These are phyloP conservation scores for Agrilus cyanescens DNA, from an alignment of 2,888 invertebrate genomes.

Conservation along the genomic window DNA sequence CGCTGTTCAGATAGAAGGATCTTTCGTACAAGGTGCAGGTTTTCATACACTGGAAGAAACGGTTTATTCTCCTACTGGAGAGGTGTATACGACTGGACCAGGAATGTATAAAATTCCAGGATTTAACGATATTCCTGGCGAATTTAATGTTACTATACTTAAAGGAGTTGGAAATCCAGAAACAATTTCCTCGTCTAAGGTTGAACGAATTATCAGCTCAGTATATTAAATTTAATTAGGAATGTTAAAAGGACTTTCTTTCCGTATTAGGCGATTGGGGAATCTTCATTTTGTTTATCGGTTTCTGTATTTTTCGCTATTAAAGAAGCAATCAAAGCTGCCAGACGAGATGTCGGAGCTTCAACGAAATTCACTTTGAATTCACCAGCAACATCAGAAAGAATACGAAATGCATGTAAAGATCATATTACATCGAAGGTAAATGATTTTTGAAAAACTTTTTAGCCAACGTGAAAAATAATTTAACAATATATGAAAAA, in stretches of 20 bases:
- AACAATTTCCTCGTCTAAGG: constrained; percentile 93
- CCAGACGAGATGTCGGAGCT: constrained; percentile 58
- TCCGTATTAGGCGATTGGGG: constrained; percentile 86
- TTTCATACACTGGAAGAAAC: constrained; percentile 84
- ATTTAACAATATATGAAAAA: no score
- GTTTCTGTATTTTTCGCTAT: constrained; percentile 84
- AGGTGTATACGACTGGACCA: constrained; percentile 74
- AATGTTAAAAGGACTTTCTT: no score
- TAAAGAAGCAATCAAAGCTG: constrained; percentile 72
- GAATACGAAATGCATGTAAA: constrained; percentile 79
- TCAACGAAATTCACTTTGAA: constrained; percentile 49
- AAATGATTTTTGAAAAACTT: no score
- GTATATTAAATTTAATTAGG: no score
- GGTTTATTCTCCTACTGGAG: constrained; percentile 74
- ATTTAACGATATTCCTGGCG: constrained; percentile 79
- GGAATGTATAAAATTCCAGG: constrained; percentile 92
- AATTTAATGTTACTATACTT: constrained; percentile 85
- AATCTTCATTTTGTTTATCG: constrained; percentile 87
- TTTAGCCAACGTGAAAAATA: no score
- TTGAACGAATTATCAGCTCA: constrained; percentile 35
- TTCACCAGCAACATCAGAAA: constrained; percentile 79
- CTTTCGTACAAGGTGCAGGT: constrained; percentile 88
- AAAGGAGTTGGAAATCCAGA: constrained; percentile 83
- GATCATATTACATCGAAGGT: constrained; percentile 75
- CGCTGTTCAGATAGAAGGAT: constrained; percentile 94